Percentiles rank a stretch among this genome's conserved stretches.
Conservation (phyloP, 2,888 invertebrate species). For the Drosophila affinis region DNA sequence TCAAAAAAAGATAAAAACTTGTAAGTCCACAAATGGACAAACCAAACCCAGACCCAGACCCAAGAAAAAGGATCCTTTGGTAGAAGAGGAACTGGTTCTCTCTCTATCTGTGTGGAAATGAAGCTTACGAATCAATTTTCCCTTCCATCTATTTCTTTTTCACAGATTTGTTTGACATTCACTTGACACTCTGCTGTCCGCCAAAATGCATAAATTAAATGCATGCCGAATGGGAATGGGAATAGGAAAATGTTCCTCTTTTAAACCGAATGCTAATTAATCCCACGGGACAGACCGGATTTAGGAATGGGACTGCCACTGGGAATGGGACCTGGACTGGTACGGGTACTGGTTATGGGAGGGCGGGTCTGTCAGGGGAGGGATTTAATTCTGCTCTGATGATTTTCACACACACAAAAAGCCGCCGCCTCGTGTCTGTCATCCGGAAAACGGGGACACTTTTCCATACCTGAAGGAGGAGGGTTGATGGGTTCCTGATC, state of each 20-base stretch:
- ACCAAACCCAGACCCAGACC: background rate
- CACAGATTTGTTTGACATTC: conserved; percentile 74
- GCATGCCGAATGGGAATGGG: conserved; percentile 24
- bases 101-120: background rate
- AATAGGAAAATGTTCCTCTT: conserved; percentile 1
- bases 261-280: conserved; percentile 76
- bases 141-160: conserved; percentile 35
- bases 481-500: background rate
- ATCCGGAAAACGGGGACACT: background rate
- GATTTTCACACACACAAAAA: conserved; percentile 72
- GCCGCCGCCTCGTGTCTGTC: conserved; percentile 3
- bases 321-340: background rate
- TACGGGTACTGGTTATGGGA: background rate
- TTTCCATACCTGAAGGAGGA: background rate
- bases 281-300: conserved; percentile 47
- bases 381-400: conserved; percentile 63
- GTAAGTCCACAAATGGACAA: conserved; percentile 54
- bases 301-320: background rate
- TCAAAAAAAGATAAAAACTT: conserved; percentile 53
- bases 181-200: conserved; percentile 63
- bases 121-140: conserved; percentile 67
- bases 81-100: conserved; percentile 37
- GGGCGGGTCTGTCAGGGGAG: conserved; percentile 24
- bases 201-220: conserved; percentile 46
- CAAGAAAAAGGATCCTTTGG: conserved; percentile 13